Evolutionary conservation across 2,113 vertebrate species (phyloP).

Genomic region (Paradisaea rubra): DNA sequence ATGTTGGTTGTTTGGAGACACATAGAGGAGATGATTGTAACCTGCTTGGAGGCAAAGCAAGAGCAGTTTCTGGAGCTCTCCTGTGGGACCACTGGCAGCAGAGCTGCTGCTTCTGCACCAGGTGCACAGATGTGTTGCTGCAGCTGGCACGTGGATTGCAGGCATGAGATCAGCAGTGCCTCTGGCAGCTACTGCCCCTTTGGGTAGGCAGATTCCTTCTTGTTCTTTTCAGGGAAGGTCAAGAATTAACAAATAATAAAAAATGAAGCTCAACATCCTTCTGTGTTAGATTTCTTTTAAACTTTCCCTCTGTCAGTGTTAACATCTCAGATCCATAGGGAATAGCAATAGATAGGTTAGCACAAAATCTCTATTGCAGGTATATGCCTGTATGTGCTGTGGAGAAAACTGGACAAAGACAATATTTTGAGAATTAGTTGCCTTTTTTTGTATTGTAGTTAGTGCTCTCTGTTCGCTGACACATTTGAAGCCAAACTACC

Average conservation of each 20-base stretch:
- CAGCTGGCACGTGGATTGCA: background rate
- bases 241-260: conserved; percentile 3
- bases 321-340: background rate
- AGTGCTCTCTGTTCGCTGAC: background rate
- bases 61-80: background rate
- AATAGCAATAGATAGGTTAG: background rate
- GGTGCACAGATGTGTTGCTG: background rate
- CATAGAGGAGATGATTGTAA: background rate
- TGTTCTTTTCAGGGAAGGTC: background rate
- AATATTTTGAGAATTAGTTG: background rate
- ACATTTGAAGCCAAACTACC: background rate
- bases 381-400: background rate
- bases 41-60: background rate
- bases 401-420: background rate
- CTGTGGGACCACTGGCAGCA: background rate
- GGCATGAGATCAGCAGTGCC: background rate
- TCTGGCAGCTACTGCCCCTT: background rate
- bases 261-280: background rate
- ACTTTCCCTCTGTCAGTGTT: background rate
- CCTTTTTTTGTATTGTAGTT: rapidly evolving
- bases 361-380: background rate
- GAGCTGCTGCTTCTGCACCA: background rate
- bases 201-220: background rate
- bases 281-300: background rate
- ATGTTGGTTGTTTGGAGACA: background rate